phyloP scores from a whole-genome alignment of 37 sponge, comb jelly and placozoan species.

The Aplysina aerophoba region DNA sequence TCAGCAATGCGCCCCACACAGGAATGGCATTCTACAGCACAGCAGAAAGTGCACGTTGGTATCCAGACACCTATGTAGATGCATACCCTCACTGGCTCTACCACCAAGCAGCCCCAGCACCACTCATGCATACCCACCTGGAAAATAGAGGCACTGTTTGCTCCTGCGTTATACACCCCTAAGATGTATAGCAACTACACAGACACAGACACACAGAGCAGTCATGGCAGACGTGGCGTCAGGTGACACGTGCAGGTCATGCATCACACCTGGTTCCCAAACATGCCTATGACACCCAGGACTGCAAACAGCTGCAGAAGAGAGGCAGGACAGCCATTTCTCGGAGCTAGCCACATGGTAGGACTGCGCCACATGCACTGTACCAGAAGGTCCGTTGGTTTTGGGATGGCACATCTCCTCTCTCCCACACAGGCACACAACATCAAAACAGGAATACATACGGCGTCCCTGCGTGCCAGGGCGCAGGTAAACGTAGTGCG shows the following conservation, averaged over 20 bases:
- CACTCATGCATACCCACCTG: constrained; percentile 45
- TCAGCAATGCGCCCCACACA: constrained; percentile 60
- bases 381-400: constrained; percentile 44
- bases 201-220: neutral
- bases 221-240: too few species aligned
- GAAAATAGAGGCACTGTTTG: constrained; percentile 69
- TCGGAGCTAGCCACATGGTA: neutral
- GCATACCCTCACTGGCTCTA: neutral
- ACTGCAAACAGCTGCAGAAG: constrained; percentile 38
- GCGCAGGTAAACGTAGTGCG: neutral
- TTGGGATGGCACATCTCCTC: constrained; percentile 57
- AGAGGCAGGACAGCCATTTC: neutral
- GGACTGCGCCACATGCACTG: neutral
- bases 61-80: neutral
- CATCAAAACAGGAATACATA: constrained; percentile 66
- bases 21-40: constrained; percentile 46
- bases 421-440: constrained; percentile 71
- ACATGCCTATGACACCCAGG: constrained; percentile 66
- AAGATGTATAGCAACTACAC: constrained; percentile 71
- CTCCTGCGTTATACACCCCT: constrained; percentile 75
- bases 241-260: neutral
- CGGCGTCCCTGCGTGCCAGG: constrained; percentile 40
- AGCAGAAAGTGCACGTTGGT: neutral
- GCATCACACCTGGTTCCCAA: constrained; percentile 64
- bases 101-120: neutral